phyloP scores from a whole-genome alignment of 1,140 invertebrate genomes.

The Asobara japonica region DNA sequence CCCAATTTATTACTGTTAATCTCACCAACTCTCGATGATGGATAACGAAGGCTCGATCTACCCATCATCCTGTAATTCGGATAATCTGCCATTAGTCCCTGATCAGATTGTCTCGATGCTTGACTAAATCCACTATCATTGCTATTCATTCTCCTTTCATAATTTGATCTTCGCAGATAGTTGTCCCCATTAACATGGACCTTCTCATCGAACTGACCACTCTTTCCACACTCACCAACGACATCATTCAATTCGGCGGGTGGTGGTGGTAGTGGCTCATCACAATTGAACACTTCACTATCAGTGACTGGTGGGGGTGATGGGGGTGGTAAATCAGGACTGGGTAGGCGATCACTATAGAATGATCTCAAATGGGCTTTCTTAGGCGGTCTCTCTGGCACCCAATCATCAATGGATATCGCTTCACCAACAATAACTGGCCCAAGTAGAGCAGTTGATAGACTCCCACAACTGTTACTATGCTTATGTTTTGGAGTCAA shows the following conservation, averaged over 20 bases:
- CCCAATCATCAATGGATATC: constrained; percentile 76
- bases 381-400: constrained; percentile 78
- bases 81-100: constrained; percentile 46
- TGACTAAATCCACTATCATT: not conserved
- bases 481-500: constrained; percentile 67
- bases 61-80: constrained; percentile 47
- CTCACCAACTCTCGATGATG: constrained; percentile 53
- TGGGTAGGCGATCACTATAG: constrained; percentile 70
- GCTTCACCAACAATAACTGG: constrained; percentile 73
- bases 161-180: constrained; percentile 52
- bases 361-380: constrained; percentile 76
- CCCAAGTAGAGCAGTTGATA: constrained; percentile 71
- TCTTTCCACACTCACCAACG: constrained; percentile 41
- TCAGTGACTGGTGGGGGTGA: constrained; percentile 72
- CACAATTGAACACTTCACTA: constrained; percentile 72
- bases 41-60: constrained; percentile 62
- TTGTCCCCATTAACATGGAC: constrained; percentile 50
- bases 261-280: constrained; percentile 79
- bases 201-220: constrained; percentile 1
- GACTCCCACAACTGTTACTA: constrained; percentile 72
- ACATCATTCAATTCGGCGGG: constrained; percentile 54
- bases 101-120: constrained; percentile 39
- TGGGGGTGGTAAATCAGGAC: constrained; percentile 78
- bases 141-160: constrained; percentile 29
- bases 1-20: constrained; percentile 44